These are phyloP conservation scores for Hofmannophila pseudospretella DNA, from an alignment of 2,888 invertebrate genomes.

Conservation along the genomic window DNA sequence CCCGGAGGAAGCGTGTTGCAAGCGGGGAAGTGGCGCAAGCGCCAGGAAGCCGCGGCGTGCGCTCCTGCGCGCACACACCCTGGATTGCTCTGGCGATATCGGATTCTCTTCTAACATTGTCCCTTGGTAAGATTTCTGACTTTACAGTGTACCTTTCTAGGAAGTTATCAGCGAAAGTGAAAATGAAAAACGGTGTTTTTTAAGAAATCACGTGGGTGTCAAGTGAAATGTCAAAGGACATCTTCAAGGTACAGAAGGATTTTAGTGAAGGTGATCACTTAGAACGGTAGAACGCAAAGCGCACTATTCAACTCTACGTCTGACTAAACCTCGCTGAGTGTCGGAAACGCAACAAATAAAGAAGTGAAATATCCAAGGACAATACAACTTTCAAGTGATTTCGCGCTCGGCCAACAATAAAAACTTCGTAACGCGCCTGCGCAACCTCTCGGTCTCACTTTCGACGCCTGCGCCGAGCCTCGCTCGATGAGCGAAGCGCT, in stretches of 20 bases:
- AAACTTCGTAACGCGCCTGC: conserved; percentile 73
- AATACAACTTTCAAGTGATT: conserved; percentile 77
- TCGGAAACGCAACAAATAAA: conserved; percentile 73
- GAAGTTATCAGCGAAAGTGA: conserved; percentile 15
- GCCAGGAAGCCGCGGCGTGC: conserved; percentile 61
- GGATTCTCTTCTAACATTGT: conserved; percentile 42
- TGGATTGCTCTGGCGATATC: conserved; percentile 51
- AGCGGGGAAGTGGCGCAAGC: conserved; percentile 74
- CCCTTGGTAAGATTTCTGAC: conserved; percentile 40
- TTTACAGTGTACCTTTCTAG: too few species aligned
- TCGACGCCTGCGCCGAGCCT: conserved; percentile 63
- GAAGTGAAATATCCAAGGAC: conserved; percentile 77
- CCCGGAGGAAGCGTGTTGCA: conserved; percentile 74
- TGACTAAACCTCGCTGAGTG: conserved; percentile 61
- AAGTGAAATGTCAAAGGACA: too few species aligned
- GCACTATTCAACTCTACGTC: conserved; percentile 51
- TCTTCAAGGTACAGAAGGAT: conserved; percentile 13
- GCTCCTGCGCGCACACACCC: conserved; percentile 54
- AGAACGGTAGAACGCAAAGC: too few species aligned
- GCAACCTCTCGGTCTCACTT: conserved; percentile 75
- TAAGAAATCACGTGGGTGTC: conserved; percentile 12
- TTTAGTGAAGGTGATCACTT: conserved; percentile 34
- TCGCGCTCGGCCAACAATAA: conserved; percentile 76
- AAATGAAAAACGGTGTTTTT: conserved; percentile 14
- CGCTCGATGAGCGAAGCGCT: conserved; percentile 54